Conservation (phyloP, 2,888 invertebrate species). For the Drosophila hamatofila region DNA sequence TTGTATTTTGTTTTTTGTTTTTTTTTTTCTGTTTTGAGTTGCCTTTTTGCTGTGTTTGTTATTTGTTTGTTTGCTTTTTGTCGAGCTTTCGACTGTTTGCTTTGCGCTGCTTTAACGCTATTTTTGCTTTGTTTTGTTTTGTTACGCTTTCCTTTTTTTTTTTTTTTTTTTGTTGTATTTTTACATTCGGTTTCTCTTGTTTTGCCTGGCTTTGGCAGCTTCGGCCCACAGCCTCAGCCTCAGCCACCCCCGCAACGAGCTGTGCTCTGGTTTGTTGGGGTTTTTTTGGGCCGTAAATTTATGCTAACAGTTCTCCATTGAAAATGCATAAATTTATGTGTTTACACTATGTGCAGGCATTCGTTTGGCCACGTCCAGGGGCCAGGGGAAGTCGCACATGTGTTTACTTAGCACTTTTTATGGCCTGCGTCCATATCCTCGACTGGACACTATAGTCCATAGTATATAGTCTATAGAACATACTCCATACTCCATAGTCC, state of each 20-base stretch:
- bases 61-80: slow-evolving; percentile 56
- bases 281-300: slow-evolving; percentile 73
- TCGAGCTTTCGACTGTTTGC: slow-evolving; percentile 72
- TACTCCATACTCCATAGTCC: slow-evolving; percentile 6
- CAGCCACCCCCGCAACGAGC: background rate
- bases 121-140: slow-evolving; percentile 72
- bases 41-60: slow-evolving; percentile 74
- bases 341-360: slow-evolving; percentile 78
- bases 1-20: slow-evolving; percentile 9
- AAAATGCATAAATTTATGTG: slow-evolving; percentile 82
- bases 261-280: slow-evolving; percentile 21
- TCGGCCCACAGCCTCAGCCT: slow-evolving; percentile 16
- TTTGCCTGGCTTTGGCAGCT: slow-evolving; percentile 37
- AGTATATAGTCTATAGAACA: slow-evolving; percentile 24
- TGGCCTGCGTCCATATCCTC: slow-evolving; percentile 51
- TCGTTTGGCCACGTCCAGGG: slow-evolving; percentile 44
- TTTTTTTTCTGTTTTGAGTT: slow-evolving; percentile 47
- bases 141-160: slow-evolving; percentile 43
- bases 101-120: slow-evolving; percentile 76
- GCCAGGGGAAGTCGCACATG: slow-evolving; percentile 55
- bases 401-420: slow-evolving; percentile 79
- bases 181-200: slow-evolving; percentile 34
- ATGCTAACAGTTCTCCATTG: slow-evolving; percentile 80
- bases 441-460: slow-evolving; percentile 33
- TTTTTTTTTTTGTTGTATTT: slow-evolving; percentile 50